Evolutionary conservation across 2,797 vertebrate species (phyloP).

Genomic region (Phalanger gymnotis): DNA sequence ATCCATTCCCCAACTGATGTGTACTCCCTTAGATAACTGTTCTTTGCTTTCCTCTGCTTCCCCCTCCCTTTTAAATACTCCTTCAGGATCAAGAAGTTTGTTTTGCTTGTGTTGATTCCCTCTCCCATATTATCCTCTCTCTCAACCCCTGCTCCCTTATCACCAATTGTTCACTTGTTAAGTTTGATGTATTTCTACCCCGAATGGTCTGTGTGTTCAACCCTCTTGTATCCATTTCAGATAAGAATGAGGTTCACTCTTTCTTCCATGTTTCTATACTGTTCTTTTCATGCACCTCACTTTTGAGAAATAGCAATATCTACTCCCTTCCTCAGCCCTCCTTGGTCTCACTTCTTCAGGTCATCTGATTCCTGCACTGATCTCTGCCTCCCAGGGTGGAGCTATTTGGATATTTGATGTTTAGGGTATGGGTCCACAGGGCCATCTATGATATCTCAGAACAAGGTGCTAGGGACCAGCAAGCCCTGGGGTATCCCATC

Average conservation of each 20-base stretch:
- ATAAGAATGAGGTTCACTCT: neutral
- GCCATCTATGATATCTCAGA: neutral
- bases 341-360: neutral
- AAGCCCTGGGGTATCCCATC: neutral
- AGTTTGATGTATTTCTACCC: neutral
- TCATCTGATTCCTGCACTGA: neutral
- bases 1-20: too few species aligned
- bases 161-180: neutral
- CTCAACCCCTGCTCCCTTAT: neutral
- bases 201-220: neutral
- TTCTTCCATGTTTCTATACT: neutral
- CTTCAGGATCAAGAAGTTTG: too few species aligned
- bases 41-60: too few species aligned
- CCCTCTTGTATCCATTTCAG: neutral
- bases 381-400: neutral
- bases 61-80: too few species aligned
- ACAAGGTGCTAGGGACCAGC: neutral
- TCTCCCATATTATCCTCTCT: neutral
- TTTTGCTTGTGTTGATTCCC: neutral
- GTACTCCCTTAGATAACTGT: too few species aligned
- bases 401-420: neutral
- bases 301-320: neutral
- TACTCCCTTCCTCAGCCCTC: neutral
- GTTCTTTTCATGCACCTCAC: neutral
- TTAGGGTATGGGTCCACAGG: neutral